Evolutionary conservation across 2,888 invertebrate species (phyloP).

Genomic region (Folsomia candida): DNA sequence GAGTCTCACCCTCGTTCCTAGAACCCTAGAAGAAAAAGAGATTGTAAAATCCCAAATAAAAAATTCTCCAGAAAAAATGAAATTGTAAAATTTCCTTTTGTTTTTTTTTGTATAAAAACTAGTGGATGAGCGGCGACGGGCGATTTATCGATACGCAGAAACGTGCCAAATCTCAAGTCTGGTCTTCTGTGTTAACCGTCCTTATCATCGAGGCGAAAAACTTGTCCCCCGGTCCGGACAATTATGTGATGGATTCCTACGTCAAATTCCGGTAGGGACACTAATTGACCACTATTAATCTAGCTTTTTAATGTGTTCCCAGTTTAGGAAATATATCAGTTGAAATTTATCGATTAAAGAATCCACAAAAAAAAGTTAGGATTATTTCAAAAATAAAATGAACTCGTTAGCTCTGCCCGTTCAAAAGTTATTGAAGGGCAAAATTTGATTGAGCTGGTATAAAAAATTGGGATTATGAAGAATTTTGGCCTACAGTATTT

Average conservation of each 20-base stretch:
- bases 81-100: not conserved
- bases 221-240: conserved; percentile 63
- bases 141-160: conserved; percentile 73
- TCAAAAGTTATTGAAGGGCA: no score
- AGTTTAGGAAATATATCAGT: no score
- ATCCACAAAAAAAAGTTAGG: no score
- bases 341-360: no score
- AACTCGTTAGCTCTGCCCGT: no score
- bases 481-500: no score
- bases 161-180: conserved; percentile 87
- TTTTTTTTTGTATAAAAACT: not conserved
- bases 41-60: conserved; percentile 63
- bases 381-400: no score
- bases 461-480: no score
- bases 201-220: conserved; percentile 94
- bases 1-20: conserved; percentile 82
- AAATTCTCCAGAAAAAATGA: no score
- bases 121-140: conserved; percentile 49
- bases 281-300: not conserved
- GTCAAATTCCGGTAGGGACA: conserved; percentile 83
- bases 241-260: conserved; percentile 82
- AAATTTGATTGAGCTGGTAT: no score
- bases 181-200: conserved; percentile 95
- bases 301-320: no score
- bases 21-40: conserved; percentile 90